These are phyloP conservation scores for Acromyrmex echinatior DNA, from an alignment of 1,140 invertebrate species.

Conservation along the genomic window DNA sequence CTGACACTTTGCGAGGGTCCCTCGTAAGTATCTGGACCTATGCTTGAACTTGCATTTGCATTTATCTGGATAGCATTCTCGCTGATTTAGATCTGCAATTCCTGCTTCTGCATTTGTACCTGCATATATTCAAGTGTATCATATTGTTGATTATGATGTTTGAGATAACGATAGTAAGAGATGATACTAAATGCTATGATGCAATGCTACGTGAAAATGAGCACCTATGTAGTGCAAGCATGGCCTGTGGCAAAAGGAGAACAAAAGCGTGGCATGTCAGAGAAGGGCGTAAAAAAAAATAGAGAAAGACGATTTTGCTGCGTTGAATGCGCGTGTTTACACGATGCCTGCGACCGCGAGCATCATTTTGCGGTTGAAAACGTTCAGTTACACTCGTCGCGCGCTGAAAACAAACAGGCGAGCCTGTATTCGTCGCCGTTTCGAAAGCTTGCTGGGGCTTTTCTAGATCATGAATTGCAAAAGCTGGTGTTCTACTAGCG, in stretches of 20 bases:
- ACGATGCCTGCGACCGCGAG: constrained; percentile 48
- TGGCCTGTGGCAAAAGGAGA: constrained; percentile 35
- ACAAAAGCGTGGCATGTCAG: constrained; percentile 26
- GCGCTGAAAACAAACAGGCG: constrained; percentile 59
- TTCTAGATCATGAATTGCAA: constrained; percentile 64
- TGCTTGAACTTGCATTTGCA: neutral
- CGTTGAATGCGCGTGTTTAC: constrained; percentile 60
- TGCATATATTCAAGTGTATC: neutral
- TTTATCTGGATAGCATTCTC: neutral
- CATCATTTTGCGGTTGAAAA: constrained; percentile 69
- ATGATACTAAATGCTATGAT: neutral
- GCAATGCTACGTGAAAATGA: constrained; percentile 46
- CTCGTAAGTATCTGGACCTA: neutral
- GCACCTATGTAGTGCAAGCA: constrained; percentile 27
- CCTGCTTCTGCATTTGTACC: neutral
- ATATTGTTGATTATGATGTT: constrained; percentile 35
- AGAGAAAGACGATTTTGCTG: constrained; percentile 44
- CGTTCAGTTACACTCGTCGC: constrained; percentile 65
- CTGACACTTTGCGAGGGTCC: no score
- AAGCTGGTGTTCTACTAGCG: constrained; percentile 25
- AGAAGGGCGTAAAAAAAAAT: constrained; percentile 28
- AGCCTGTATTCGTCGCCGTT: constrained; percentile 43
- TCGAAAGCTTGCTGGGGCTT: constrained; percentile 51
- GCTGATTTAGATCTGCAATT: neutral
- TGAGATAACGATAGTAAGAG: neutral